Evolutionary conservation across 2,113 vertebrate species (phyloP).

Genomic region (Illadopsis cleaveri): DNA sequence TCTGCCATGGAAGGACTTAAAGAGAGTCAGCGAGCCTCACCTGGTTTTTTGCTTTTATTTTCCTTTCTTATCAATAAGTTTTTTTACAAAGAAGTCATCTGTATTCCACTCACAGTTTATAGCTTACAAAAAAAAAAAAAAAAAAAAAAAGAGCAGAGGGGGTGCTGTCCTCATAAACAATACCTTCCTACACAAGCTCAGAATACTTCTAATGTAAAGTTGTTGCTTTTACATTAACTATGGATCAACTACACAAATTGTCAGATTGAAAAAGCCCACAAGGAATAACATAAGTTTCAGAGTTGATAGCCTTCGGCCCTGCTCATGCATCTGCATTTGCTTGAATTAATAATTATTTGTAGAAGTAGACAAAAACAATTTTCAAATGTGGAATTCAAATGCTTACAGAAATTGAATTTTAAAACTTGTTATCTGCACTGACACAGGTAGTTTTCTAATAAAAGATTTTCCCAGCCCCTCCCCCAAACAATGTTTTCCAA

Average conservation of each 20-base stretch:
- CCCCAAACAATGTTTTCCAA: not conserved
- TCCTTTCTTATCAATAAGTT: not conserved
- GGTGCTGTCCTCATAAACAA: not conserved
- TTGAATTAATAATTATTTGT: not conserved
- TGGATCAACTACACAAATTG: not conserved
- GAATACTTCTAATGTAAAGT: not conserved
- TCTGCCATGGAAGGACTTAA: not conserved
- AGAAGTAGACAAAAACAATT: not conserved
- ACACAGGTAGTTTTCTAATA: not conserved
- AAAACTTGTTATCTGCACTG: not conserved
- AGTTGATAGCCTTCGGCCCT: not conserved
- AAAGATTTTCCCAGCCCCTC: not conserved
- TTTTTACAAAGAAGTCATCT: not conserved
- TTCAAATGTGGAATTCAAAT: not conserved
- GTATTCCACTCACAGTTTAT: not conserved
- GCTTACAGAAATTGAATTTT: not conserved
- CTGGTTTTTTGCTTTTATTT: not conserved
- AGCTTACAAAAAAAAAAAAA: not conserved
- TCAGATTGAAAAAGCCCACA: not conserved
- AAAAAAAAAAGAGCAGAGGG: rapidly evolving
- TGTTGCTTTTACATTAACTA: not conserved
- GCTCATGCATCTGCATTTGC: not conserved
- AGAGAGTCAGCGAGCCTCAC: not conserved
- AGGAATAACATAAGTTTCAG: not conserved
- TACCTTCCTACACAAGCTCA: not conserved